Conservation (phyloP, 2,888 invertebrate genomes). For the Hipparchia sbordonii region DNA sequence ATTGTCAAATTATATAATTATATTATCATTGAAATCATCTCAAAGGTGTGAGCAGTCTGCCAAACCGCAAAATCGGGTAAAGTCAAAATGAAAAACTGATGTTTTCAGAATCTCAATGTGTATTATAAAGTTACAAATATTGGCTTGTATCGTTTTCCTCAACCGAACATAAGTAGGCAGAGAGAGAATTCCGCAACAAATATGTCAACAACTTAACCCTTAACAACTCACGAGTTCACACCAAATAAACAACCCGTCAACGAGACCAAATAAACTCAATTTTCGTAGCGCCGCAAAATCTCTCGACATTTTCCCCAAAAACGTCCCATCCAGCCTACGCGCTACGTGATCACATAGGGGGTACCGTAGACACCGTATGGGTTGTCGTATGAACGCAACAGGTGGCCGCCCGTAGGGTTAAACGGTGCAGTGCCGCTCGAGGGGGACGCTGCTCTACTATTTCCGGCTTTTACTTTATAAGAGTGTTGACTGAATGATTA, state of each 20-base stretch:
- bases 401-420: conserved; percentile 81
- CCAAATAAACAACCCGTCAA: conserved; percentile 65
- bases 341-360: conserved; percentile 48
- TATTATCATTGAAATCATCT: too few relatives aligned
- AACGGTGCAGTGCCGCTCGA: conserved; percentile 54
- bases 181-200: conserved; percentile 33
- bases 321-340: conserved; percentile 45
- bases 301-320: conserved; percentile 47
- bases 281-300: conserved; percentile 59
- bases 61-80: too few relatives aligned
- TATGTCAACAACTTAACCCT: conserved; percentile 50
- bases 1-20: too few relatives aligned
- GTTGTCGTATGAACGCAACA: conserved; percentile 77
- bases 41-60: too few relatives aligned
- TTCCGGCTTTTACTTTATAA: conserved; percentile 22
- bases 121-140: not conserved
- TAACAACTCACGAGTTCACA: conserved; percentile 34
- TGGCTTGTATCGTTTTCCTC: conserved; percentile 7
- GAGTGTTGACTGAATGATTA: not conserved
- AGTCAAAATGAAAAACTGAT: too few relatives aligned
- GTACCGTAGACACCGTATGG: conserved; percentile 57
- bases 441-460: conserved; percentile 56
- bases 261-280: conserved; percentile 67
- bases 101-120: not conserved
- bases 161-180: conserved; percentile 10